Evolutionary conservation across 2,888 invertebrate genomes (phyloP).

Genomic region (Thecophora atra): DNA sequence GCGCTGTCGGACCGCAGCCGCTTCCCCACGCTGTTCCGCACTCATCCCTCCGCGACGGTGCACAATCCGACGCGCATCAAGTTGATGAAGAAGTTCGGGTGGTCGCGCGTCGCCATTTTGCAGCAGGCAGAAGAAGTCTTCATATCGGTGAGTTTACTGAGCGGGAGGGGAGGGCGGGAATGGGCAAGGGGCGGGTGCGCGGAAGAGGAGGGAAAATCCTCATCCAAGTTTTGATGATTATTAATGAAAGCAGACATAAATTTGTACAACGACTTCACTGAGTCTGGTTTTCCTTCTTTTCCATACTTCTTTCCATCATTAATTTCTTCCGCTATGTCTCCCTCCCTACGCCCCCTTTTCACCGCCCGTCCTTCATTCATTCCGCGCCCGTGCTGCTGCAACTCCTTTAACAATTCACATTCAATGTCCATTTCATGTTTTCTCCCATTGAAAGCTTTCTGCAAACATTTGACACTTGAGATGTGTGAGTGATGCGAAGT

Average conservation of each 20-base stretch:
- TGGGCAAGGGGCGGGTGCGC: background rate
- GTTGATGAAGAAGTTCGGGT: conserved; percentile 95
- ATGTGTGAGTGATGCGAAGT: too few relatives aligned
- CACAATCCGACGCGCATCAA: conserved; percentile 98
- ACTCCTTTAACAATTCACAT: conserved; percentile 16
- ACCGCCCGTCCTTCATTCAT: background rate
- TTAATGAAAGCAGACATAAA: too few relatives aligned
- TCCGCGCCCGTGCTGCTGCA: background rate
- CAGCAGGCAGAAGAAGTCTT: conserved; percentile 99
- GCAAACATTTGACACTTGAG: conserved; percentile 1
- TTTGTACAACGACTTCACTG: too few relatives aligned
- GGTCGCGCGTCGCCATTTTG: conserved; percentile 96
- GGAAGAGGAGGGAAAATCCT: too few relatives aligned
- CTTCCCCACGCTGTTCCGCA: conserved; percentile 97
- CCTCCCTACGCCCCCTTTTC: too few relatives aligned
- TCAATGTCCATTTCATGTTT: conserved; percentile 13
- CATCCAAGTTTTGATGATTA: too few relatives aligned
- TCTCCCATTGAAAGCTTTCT: background rate
- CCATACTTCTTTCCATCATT: background rate
- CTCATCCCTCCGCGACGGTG: conserved; percentile 98
- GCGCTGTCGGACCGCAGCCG: conserved; percentile 96
- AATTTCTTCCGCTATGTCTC: background rate
- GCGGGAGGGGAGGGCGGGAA: background rate
- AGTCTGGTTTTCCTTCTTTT: too few relatives aligned
- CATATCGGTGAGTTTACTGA: conserved; percentile 76